Evolutionary conservation across 2,113 vertebrate genomes (phyloP).

Genomic region (Clarias gariepinus): DNA sequence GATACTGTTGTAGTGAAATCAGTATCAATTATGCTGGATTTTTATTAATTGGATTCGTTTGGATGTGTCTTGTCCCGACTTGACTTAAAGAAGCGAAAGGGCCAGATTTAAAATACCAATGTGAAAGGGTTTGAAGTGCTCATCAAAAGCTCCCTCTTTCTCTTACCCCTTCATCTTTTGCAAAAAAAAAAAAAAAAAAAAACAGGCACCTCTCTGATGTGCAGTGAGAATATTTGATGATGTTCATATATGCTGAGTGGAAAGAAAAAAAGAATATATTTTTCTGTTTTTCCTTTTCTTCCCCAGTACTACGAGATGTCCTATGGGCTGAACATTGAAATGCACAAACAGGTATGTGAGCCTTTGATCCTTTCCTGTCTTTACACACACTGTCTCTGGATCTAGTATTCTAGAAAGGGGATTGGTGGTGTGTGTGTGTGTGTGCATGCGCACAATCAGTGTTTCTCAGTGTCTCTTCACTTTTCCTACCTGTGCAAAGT

Average conservation of each 20-base stretch:
- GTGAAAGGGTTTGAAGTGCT: constrained; percentile 45
- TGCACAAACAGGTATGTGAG: constrained; percentile 91
- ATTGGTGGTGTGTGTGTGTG: constrained; percentile 15
- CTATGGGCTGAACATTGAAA: constrained; percentile 97
- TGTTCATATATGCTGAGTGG: constrained; percentile 4
- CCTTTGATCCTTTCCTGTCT: constrained; percentile 34
- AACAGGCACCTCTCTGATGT: constrained; percentile 34
- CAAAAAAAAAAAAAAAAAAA: neutral
- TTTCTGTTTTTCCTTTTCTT: constrained; percentile 47
- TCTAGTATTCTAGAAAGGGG: constrained; percentile 1
- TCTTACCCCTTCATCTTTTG: constrained; percentile 33
- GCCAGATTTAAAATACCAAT: constrained; percentile 27
- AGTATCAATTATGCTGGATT: neutral
- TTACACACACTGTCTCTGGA: constrained; percentile 21
- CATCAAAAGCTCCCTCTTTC: constrained; percentile 46
- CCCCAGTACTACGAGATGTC: constrained; percentile 98
- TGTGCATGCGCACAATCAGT: neutral
- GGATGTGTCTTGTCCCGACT: constrained; percentile 13
- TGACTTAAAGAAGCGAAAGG: neutral
- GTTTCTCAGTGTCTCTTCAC: neutral
- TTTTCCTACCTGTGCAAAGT: constrained; percentile 35
- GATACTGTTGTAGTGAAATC: neutral
- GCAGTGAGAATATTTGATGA: constrained; percentile 46
- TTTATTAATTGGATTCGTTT: neutral
- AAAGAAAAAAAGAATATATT: neutral